A percentile compares a stretch with the other conserved stretches of the same genome.
Conservation (phyloP, 2,113 vertebrate species). For the Eolophus roseicapilla region DNA sequence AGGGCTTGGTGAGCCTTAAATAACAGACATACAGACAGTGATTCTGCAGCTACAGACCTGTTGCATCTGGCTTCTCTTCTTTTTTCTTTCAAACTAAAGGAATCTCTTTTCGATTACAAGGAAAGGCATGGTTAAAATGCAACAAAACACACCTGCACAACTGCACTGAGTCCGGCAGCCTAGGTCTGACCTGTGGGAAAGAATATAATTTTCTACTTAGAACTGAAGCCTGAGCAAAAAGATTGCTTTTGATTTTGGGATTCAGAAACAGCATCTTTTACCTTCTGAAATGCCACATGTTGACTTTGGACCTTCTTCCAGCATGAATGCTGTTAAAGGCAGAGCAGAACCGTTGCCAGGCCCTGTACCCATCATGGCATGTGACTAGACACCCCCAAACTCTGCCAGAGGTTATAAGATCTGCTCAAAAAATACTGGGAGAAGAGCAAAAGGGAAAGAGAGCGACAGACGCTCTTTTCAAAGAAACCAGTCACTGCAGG, state of each 20-base stretch:
- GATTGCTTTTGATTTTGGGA: not conserved
- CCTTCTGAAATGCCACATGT: not conserved
- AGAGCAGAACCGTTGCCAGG: not conserved
- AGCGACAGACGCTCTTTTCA: not conserved
- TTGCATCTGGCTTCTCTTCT: not conserved
- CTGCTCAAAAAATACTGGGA: not conserved
- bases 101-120: not conserved
- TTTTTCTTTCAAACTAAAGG: not conserved
- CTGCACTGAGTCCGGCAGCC: not conserved
- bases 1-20: not conserved
- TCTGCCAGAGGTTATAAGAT: fast-evolving
- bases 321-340: not conserved
- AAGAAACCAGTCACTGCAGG: not conserved
- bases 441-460: not conserved
- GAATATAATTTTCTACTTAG: not conserved
- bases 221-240: not conserved
- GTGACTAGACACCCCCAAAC: not conserved
- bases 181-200: not conserved
- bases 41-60: not conserved
- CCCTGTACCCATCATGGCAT: not conserved
- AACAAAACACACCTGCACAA: not conserved
- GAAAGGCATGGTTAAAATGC: not conserved
- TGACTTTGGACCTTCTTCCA: not conserved
- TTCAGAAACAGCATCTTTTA: not conserved
- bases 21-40: not conserved